phyloP scores from a whole-genome alignment of 2,888 invertebrate species.

The Operophtera brumata region DNA sequence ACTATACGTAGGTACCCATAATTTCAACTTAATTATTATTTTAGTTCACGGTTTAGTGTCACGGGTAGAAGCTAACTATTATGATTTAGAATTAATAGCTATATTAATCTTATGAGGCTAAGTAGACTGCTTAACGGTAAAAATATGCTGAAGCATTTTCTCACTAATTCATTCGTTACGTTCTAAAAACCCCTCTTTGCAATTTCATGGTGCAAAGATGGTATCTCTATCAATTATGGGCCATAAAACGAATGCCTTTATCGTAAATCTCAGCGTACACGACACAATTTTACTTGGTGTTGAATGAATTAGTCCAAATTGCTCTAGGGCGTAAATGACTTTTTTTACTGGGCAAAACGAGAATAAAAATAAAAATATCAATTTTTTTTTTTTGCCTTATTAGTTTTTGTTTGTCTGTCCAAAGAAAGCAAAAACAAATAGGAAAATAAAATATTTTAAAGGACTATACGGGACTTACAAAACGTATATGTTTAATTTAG shows the following conservation, averaged over 20 bases:
- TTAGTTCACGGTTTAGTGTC: no score
- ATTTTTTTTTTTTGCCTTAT: not conserved
- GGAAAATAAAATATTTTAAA: no score
- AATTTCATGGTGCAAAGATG: slow-evolving; percentile 27
- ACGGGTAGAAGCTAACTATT: no score
- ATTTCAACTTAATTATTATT: no score
- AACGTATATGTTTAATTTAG: no score
- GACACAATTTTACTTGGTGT: slow-evolving; percentile 27
- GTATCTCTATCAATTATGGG: slow-evolving; percentile 26
- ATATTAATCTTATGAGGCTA: no score
- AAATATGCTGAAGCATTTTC: no score
- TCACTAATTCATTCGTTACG: slow-evolving; percentile 8
- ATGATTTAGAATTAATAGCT: no score
- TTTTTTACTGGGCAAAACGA: slow-evolving; percentile 8
- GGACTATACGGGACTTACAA: no score
- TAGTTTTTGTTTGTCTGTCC: not conserved
- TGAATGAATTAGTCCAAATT: slow-evolving; percentile 27
- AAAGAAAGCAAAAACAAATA: no score
- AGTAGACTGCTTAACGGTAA: no score
- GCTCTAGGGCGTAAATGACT: slow-evolving; percentile 20
- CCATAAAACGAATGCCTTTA: slow-evolving; percentile 27
- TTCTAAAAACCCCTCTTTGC: slow-evolving; percentile 17
- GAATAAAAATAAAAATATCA: not conserved
- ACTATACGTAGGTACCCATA: no score
- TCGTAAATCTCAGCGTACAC: slow-evolving; percentile 24